These are phyloP conservation scores for Dendronephthya gigantea DNA, from an alignment of 64 coral and sea anemone genomes.

Conservation along the genomic window DNA sequence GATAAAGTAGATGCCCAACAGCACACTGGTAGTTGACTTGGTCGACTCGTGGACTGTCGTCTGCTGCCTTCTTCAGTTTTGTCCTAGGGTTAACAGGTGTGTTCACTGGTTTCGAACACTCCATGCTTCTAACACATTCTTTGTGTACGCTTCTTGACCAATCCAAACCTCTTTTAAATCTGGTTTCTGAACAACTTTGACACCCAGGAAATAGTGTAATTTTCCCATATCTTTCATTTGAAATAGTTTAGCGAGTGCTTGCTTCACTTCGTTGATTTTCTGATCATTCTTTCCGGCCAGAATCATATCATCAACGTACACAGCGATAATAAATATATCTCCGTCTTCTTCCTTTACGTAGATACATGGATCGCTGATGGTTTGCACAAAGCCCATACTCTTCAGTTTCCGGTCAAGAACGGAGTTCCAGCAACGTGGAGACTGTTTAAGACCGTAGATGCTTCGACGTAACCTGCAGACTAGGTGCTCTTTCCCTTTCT, in stretches of 20 bases:
- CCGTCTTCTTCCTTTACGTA: slow-evolving; percentile 24
- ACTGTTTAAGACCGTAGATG: slow-evolving; percentile 27
- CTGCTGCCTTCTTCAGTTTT: neutral
- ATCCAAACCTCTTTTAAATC: neutral
- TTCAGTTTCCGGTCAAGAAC: slow-evolving; percentile 36
- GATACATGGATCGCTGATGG: slow-evolving; percentile 29
- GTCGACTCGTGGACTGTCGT: neutral
- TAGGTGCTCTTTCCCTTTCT: neutral
- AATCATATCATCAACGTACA: slow-evolving; percentile 25
- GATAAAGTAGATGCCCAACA: neutral
- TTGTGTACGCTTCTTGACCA: neutral
- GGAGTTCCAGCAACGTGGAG: slow-evolving; percentile 44
- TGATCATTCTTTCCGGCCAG: neutral
- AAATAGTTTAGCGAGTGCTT: neutral
- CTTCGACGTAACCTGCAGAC: slow-evolving; percentile 12
- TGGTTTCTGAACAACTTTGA: neutral
- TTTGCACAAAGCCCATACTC: neutral
- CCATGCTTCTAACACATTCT: neutral
- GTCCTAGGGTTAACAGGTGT: neutral
- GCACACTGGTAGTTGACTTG: neutral
- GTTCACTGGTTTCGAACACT: neutral
- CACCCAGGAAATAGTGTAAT: neutral
- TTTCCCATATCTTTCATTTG: neutral
- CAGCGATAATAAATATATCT: slow-evolving; percentile 37
- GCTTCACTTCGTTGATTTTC: neutral